phyloP scores from a whole-genome alignment of 2,797 vertebrate genomes.

The Thripadectes ignobilis region DNA sequence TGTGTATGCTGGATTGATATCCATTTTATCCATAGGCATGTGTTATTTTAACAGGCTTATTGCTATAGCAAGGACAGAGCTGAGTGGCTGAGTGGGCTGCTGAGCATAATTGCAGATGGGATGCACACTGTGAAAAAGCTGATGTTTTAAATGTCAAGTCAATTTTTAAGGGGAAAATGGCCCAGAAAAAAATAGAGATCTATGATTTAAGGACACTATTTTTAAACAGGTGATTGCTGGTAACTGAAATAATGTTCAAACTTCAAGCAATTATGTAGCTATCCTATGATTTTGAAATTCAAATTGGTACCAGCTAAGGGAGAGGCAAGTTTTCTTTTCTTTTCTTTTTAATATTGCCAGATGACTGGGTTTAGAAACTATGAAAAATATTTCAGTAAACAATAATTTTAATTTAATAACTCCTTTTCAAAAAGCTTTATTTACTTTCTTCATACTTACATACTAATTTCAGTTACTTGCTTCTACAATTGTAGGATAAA shows the following conservation, averaged over 20 bases:
- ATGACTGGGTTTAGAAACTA: background rate
- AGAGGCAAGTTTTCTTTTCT: background rate
- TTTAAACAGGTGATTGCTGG: slow-evolving; percentile 54
- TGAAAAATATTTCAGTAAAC: background rate
- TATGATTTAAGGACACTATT: slow-evolving; percentile 42
- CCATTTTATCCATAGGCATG: background rate
- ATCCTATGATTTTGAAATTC: slow-evolving; percentile 29
- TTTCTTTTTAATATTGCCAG: background rate
- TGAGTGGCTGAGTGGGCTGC: slow-evolving; percentile 40
- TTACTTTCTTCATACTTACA: background rate
- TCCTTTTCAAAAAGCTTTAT: background rate
- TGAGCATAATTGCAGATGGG: slow-evolving; percentile 48
- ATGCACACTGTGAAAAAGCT: slow-evolving; percentile 60
- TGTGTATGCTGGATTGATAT: background rate
- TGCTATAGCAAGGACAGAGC: background rate
- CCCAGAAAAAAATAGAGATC: slow-evolving; percentile 25
- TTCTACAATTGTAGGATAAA: background rate
- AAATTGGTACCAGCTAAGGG: background rate
- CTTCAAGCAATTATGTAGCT: slow-evolving; percentile 7
- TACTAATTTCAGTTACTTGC: background rate
- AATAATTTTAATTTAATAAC: background rate
- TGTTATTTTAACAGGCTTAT: slow-evolving; percentile 36
- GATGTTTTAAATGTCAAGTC: slow-evolving; percentile 71
- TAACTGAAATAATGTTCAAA: slow-evolving; percentile 34
- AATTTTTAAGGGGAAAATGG: slow-evolving; percentile 59